Evolutionary conservation across 2,888 invertebrate species (phyloP), one percentile per base, ranked within the genome.

Genomic region (Idaea biselata): DNA sequence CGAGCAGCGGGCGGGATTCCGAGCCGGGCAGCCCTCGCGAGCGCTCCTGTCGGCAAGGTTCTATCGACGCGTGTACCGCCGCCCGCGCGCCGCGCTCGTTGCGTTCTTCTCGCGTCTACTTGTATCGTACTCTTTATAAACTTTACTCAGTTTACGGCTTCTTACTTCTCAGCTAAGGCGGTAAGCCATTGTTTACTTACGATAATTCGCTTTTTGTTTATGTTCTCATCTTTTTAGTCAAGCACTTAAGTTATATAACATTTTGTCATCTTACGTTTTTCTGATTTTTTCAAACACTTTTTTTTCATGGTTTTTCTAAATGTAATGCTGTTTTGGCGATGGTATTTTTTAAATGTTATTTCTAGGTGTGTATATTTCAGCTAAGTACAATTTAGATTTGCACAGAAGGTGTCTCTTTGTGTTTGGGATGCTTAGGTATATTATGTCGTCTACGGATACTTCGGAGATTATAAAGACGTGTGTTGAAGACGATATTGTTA

Each of bases 121-220:
- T 14, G 44, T 44, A 44, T 44, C 14, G 44, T 44, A 44, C 44
- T 44, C 44, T 44, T 14, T 67, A 68, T 67, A 79, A 83, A 82
- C 76, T 82, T 81, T 77, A 68, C 73, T 72, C 72, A 64, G 68
- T 71, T 72, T 71, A 69, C 71, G 63, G 64, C 77, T 75, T 59
- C 73, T 75, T 71, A 75, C 81, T 77, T 78, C 77, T 67, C 80
- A 65, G 65, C 79, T 71, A 73, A 83, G 74, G 78, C 79, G 89
- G 89, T 89, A 85, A 89, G 89, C 73, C 65, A 75, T 81, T 82
- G 74, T 81, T 83, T 82, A 80, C 71, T 79, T 78, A 75, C 64
- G 69, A 69, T 76, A 64, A 75, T 75, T 73, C 69, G 56, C 67
- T 72, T 68, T 65, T 72, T 69, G 68, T 77, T 82, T 75, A 69